Conservation (phyloP, 2,888 invertebrate genomes). For the Chrysodeixis includens region DNA sequence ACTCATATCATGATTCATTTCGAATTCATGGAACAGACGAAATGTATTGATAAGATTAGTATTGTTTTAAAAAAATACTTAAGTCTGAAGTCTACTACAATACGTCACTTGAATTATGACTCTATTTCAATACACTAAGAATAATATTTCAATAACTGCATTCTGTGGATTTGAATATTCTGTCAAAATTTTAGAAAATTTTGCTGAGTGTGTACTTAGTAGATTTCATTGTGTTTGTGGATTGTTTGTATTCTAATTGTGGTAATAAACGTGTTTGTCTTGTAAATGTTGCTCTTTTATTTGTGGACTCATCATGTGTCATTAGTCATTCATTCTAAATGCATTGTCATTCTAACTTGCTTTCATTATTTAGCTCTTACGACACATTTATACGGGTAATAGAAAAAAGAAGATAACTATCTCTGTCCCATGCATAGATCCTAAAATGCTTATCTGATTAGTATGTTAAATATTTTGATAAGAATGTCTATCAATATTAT, state of each 20-base stretch:
- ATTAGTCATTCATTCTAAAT: neutral
- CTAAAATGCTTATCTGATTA: neutral
- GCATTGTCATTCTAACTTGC: neutral
- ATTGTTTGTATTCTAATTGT: slow-evolving; percentile 16
- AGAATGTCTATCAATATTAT: no score
- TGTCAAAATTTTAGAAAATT: neutral
- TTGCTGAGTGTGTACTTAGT: neutral
- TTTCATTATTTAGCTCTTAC: neutral
- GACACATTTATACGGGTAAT: neutral
- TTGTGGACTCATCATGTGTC: slow-evolving; percentile 15
- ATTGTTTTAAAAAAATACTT: neutral
- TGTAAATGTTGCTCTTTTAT: slow-evolving; percentile 41
- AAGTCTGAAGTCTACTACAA: neutral
- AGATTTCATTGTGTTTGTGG: neutral
- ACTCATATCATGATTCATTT: neutral
- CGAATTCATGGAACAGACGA: neutral
- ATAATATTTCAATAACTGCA: neutral
- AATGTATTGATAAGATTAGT: neutral
- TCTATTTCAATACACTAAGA: neutral
- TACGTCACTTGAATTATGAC: neutral
- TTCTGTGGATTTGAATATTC: neutral
- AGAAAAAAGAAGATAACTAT: neutral
- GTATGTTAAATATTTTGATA: neutral
- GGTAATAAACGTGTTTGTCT: slow-evolving; percentile 45
- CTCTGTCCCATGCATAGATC: neutral